Evolutionary conservation across 1,140 invertebrate genomes (phyloP).

Genomic region (Drosophila hydei): DNA sequence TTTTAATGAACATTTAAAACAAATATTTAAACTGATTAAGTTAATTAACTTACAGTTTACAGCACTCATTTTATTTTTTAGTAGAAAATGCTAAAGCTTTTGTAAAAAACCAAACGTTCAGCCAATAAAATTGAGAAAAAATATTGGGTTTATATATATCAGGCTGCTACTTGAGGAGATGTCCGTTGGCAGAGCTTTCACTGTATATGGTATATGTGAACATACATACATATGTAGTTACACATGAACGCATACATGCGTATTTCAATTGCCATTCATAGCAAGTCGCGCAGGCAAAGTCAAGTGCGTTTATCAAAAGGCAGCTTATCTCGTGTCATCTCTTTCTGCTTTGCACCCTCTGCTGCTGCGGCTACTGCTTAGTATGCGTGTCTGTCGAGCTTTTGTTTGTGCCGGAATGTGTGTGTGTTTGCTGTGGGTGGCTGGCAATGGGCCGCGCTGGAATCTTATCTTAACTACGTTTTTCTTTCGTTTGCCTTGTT

Average conservation of each 20-base stretch:
- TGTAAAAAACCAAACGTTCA: neutral
- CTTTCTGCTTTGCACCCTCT: neutral
- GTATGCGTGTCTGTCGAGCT: constrained; percentile 49
- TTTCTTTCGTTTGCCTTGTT: constrained; percentile 16
- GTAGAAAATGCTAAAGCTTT: too few species aligned
- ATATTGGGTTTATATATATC: constrained; percentile 3
- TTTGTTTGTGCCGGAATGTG: constrained; percentile 25
- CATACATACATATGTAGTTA: neutral
- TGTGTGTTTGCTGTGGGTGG: constrained; percentile 18
- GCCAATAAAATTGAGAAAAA: neutral
- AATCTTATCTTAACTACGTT: constrained; percentile 40
- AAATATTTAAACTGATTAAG: too few species aligned
- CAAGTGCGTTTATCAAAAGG: constrained; percentile 68
- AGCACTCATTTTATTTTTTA: too few species aligned
- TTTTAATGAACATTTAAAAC: too few species aligned
- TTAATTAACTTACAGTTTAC: too few species aligned
- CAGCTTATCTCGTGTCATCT: constrained; percentile 64
- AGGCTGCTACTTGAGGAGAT: constrained; percentile 1
- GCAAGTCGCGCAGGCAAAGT: constrained; percentile 47
- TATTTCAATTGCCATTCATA: constrained; percentile 51
- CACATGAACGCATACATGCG: constrained; percentile 10
- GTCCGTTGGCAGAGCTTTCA: constrained; percentile 5
- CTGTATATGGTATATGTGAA: neutral
- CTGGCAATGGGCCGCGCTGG: constrained; percentile 42
- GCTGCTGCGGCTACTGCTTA: constrained; percentile 17